A percentile compares a stretch with the other conserved stretches of the same genome.
Conservation (phyloP, 37 sponge, comb jelly and placozoan species). For the Haliclona indistincta region DNA sequence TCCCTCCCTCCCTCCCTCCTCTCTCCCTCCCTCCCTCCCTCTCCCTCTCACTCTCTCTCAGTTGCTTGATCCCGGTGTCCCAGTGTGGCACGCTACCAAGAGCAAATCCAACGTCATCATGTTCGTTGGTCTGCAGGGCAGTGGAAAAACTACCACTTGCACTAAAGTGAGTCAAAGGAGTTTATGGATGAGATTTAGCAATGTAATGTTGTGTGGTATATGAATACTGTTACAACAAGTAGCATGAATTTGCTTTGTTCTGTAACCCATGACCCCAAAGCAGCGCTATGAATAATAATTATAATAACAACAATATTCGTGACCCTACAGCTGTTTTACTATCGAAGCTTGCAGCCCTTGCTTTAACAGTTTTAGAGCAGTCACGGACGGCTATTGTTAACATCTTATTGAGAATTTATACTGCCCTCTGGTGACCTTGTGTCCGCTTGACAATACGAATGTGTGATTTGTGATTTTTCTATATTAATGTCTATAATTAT, state of each 20-base stretch:
- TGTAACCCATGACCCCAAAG: neutral
- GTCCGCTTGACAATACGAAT: no score
- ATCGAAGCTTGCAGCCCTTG: no score
- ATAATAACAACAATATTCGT: neutral
- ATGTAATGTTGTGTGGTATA: neutral
- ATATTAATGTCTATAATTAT: no score
- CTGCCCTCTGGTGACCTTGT: neutral
- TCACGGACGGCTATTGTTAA: no score
- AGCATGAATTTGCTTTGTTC: neutral
- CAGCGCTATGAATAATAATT: neutral
- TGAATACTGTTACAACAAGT: neutral
- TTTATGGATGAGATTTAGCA: neutral
- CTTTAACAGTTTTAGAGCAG: no score
- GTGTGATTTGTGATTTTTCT: no score
- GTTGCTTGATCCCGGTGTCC: constrained; percentile 87
- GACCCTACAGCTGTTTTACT: neutral
- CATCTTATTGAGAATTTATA: no score
- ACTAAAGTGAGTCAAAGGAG: constrained; percentile 73
- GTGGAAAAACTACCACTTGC: constrained; percentile 98
- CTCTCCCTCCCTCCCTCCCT: neutral
- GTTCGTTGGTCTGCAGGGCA: constrained; percentile 98
- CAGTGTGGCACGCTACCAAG: constrained; percentile 90
- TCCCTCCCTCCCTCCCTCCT: constrained; percentile 6
- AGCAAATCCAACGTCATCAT: constrained; percentile 92
- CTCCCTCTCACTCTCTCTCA: constrained; percentile 1